Base-by-base conservation (phyloP, 2,888 invertebrate species). In the Oegoconia quadripuncta region DNA sequence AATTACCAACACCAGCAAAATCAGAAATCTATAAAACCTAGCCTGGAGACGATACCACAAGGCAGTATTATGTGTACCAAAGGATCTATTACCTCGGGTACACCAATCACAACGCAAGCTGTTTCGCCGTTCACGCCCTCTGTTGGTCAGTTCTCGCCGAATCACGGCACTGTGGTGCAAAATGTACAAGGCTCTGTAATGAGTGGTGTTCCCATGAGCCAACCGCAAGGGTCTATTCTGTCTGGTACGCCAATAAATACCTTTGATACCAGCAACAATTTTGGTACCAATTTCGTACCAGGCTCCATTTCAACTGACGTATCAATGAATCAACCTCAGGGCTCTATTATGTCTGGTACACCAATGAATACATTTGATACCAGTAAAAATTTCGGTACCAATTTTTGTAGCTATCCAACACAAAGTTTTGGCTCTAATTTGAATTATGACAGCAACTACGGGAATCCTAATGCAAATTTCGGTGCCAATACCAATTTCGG, bases 31-130 rank as follows among this genome's bases (percentile, higher is more conserved):
- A 73, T 77, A 66, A 79, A 77, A 48, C 75, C 71, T 0, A 60
- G 64, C 1, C 43, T 83, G 12, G 80, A 82, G 52, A 82, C 84
- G 1, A 83, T 86, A 48, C 79, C 81, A 0, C 83, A 84, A 43
- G 82, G 83, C 1, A 72, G 64, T 11, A 61, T 81, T 15, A 78
- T 79, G 61, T 64, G 64, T 0, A 57, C 49, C 0, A 66, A 68
- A 40, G 77, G 76, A 0, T 70, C 66, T 0, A 62, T 65, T 3
- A 60, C 55, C 3, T 48, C 56, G 3, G 65, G 67, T 0, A 65
- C 65, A 0, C 64, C 69, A 0, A 50, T 55, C 1, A 46, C 49
- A 8, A 58, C 46, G 28, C 69, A 64, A 47, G 60, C 60, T 0
- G 52, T 44, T 3, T 48, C 62, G 0, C 66, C 64, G 0, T 70